Base-by-base conservation (phyloP, 2,113 vertebrate genomes). In the Ochotona princeps region DNA sequence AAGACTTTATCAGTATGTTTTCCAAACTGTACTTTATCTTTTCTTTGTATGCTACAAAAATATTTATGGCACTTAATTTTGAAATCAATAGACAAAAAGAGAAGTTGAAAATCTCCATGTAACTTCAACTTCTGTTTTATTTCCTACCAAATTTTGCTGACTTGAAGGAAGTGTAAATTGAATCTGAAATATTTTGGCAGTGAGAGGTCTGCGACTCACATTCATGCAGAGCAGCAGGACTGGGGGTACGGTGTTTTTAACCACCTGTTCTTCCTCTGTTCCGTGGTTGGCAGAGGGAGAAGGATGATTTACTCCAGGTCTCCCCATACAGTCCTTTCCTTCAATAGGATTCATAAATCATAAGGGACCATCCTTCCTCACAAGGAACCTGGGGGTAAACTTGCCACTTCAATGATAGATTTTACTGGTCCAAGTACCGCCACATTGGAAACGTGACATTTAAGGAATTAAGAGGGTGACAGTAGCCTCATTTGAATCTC, bases 131-230 rank as follows among this genome's bases (percentile, higher is more conserved):
- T 63, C 12, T 51, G 2, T 65, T 72, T 92, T 65, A 87, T 23
- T 89, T 1, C 15, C 38, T 69, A 20, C 23, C 32, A 47, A 13
- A 15, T 65, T 73, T 69, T 57, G 44, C 38, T 51, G 21, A 60
- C 21, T 49, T 87, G 57, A 61, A 81, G 28, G 8, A 14, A 75
- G 30, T 49, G 5, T 15, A 17, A 60, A 10, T 8, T 32, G 49
- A 83, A 10, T 66, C 28, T 72, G 65, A 93, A 35, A 25, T 28
- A 23, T 35, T 30, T 74, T 61, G 44, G 73, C n/a, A 0, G 67
- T 4, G 23, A 65, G 11, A 13, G 9, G 11, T 21, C 63, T 63
- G 0, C 0, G 2, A 17, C 0, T 3, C 4, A 17, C 7, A 0
- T 89, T 66, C 10, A 12, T 12, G 13, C 2, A 5, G n/a, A 60